A percentile compares a stretch with the other conserved stretches of the same genome.
phyloP scores from a whole-genome alignment of 2,888 invertebrate genomes.

The Dynastes grantii region DNA sequence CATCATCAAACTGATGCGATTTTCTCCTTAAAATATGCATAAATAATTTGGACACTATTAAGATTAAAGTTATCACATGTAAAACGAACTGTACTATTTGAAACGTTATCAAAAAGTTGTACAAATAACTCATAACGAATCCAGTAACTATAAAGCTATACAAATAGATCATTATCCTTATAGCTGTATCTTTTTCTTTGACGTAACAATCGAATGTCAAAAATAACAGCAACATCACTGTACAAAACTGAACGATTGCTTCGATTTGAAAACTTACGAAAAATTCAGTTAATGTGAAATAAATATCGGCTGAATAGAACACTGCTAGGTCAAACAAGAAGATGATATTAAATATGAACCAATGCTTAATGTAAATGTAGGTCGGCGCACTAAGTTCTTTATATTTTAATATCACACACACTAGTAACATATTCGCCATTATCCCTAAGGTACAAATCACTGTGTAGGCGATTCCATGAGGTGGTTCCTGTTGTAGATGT shows the following conservation, averaged over 20 bases:
- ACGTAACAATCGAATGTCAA: constrained; percentile 42
- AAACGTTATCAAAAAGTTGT: constrained; percentile 38
- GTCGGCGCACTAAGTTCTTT: constrained; percentile 37
- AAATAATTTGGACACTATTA: constrained; percentile 25
- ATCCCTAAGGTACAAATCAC: constrained; percentile 34
- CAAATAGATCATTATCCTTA: constrained; percentile 39
- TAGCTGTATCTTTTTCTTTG: constrained; percentile 39
- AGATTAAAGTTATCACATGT: constrained; percentile 18
- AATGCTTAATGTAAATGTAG: constrained; percentile 41
- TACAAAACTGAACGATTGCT: constrained; percentile 40
- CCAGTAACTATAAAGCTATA: constrained; percentile 36
- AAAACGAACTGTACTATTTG: constrained; percentile 34
- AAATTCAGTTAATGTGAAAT: constrained; percentile 44
- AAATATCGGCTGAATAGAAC: constrained; percentile 35
- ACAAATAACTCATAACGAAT: constrained; percentile 40
- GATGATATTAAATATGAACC: constrained; percentile 41
- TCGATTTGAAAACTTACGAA: constrained; percentile 42
- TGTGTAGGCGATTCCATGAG: constrained; percentile 39
- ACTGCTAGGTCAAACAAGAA: constrained; percentile 34
- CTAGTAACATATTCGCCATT: constrained; percentile 39
- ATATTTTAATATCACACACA: constrained; percentile 40
- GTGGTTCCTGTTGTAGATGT: constrained; percentile 16
- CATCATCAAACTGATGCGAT: constrained; percentile 23
- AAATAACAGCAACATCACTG: constrained; percentile 34
- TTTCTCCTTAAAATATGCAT: constrained; percentile 19